Percentiles rank a stretch among this genome's conserved stretches.
phyloP scores from a whole-genome alignment of 2,797 vertebrate species.

The Trematomus bernacchii region DNA sequence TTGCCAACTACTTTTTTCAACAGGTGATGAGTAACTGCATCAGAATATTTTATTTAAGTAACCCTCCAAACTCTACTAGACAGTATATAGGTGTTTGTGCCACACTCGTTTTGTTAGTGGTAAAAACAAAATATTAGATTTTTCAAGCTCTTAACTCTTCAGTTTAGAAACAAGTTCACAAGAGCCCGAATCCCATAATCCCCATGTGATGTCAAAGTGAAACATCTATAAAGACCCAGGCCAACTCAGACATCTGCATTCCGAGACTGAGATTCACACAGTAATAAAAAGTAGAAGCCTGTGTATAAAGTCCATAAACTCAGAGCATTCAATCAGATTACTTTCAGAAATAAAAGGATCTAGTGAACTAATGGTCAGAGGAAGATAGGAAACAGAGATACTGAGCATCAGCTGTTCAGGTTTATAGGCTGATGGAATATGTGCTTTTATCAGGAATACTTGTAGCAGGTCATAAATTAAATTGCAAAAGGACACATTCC shows the following conservation, averaged over 20 bases:
- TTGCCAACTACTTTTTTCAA: too few species aligned
- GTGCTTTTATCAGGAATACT: slow-evolving; percentile 40
- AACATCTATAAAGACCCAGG: neutral
- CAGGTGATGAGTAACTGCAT: too few species aligned
- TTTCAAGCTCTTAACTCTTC: neutral
- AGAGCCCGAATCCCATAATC: slow-evolving; percentile 12
- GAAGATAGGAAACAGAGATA: slow-evolving; percentile 28
- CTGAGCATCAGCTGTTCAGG: slow-evolving; percentile 20
- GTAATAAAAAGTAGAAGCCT: neutral
- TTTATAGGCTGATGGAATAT: slow-evolving; percentile 42
- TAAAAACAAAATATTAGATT: neutral
- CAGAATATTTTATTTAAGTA: too few species aligned
- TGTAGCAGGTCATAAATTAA: slow-evolving; percentile 27
- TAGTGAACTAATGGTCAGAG: slow-evolving; percentile 8
- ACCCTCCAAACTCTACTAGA: neutral
- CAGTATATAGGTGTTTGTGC: slow-evolving; percentile 2
- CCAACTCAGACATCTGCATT: slow-evolving; percentile 10
- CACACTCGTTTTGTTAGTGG: slow-evolving; percentile 5
- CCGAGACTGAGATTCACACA: neutral
- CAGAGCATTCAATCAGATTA: slow-evolving; percentile 18
- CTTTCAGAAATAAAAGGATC: slow-evolving; percentile 47
- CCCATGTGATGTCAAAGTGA: neutral
- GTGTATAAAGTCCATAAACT: neutral
- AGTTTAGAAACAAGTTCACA: neutral
- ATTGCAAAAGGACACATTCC: neutral